Evolutionary conservation across 2,797 vertebrate genomes (phyloP), one percentile per base, ranked within the genome.

Genomic region (Meriones psammophilus): DNA sequence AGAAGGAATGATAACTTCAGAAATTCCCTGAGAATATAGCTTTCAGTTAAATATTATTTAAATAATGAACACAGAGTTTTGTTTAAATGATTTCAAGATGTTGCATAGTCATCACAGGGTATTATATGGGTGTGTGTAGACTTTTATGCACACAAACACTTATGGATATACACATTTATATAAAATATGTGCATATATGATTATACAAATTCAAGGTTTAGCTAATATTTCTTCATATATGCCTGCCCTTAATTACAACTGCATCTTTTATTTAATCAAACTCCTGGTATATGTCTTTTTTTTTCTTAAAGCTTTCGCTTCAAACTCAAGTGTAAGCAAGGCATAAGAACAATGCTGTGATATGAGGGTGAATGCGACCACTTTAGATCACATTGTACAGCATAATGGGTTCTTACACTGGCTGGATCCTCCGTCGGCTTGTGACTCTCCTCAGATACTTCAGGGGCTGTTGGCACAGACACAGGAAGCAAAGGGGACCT

Each of bases 401-500:
- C 1, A 0, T 62, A 46, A 68, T 17, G 0, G 24, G 46, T 9
- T 96, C 99, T 99, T 98, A 99, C 99, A 13, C 98, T 99, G 3
- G 99, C 97, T 8, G 99, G 98, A 73, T 99, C 99, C 77, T 99
- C 99, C 0, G 98, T 60, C 15, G 98, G 97, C 97, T 99, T 99
- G 97, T 98, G 99, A 20, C 98, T 99, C 1, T 99, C 99, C 64
- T 99, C 99, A 0, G 98, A 96, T 2, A 99, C 97, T 97, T 99
- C 99, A 0, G 99, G 99, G 3, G 99, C 99, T 0, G 99, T 99
- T 0, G 99, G 99, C 30, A 99, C 99, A 0, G 99, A 99, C 17
- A 99, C 99, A 0, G 99, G 99, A 83, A 99, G 99, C 97, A 99
- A 98, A 18, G 99, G 99, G 0, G 99, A 99, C 93, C 99, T 99